phyloP scores from a whole-genome alignment of 1,140 invertebrate species.

The Hylaeus volcanicus region DNA sequence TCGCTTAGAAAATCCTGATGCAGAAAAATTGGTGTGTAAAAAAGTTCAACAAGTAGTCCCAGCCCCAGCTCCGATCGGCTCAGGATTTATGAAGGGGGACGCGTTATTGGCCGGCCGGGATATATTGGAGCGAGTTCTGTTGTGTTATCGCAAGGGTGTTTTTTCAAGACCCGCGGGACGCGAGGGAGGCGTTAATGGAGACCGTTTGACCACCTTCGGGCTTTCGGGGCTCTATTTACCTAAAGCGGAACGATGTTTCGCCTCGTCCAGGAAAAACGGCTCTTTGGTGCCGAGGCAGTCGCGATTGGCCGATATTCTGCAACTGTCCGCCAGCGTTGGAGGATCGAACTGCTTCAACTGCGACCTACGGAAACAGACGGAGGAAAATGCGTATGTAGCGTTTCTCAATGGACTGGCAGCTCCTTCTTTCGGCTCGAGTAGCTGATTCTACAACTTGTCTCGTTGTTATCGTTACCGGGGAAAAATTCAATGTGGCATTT shows the following conservation, averaged over 20 bases:
- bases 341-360: constrained; percentile 45
- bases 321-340: constrained; percentile 33
- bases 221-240: constrained; percentile 48
- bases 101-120: background rate
- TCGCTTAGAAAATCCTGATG: background rate
- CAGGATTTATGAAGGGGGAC: background rate
- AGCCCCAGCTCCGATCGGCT: background rate
- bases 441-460: too few relatives aligned
- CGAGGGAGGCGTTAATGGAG: background rate
- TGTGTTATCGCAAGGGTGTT: background rate
- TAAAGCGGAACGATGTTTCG: constrained; percentile 49
- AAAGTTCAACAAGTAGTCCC: too few relatives aligned
- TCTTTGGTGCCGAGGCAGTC: constrained; percentile 38
- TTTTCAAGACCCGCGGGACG: background rate
- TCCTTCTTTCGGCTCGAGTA: too few relatives aligned
- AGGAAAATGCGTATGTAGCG: background rate
- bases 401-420: too few relatives aligned
- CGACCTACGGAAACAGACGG: constrained; percentile 9
- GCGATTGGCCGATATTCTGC: constrained; percentile 13
- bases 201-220: background rate
- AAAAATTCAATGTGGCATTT: too few relatives aligned
- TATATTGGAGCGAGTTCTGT: background rate
- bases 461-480: too few relatives aligned
- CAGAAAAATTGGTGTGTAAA: too few relatives aligned
- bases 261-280: constrained; percentile 53